Percentiles rank a stretch among this genome's conserved stretches.
Evolutionary conservation across 1,140 invertebrate genomes (phyloP).

Genomic region (Periplaneta americana): DNA sequence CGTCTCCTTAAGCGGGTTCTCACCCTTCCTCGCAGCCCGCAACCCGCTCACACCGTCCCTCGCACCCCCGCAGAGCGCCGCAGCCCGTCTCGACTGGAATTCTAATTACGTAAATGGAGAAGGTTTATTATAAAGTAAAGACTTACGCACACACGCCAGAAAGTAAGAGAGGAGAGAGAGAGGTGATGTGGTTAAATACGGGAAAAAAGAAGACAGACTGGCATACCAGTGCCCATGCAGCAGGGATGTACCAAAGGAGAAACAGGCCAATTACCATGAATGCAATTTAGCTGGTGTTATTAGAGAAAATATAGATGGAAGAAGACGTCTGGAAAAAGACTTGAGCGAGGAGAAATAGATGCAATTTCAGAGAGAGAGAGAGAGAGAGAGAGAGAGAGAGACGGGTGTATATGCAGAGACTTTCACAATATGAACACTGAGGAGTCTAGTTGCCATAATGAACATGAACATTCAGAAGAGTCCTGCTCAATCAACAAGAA

Average conservation of each 20-base stretch:
- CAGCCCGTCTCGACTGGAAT: background rate
- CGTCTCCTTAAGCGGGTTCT: background rate
- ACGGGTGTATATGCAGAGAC: no score
- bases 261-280: background rate
- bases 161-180: background rate
- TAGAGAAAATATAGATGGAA: background rate
- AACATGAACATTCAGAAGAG: no score
- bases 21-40: background rate
- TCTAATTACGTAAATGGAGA: slow-evolving; percentile 7
- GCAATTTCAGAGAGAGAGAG: no score
- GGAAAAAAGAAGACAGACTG: background rate
- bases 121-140: slow-evolving; percentile 6
- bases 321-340: background rate
- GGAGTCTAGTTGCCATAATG: no score
- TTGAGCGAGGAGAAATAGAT: background rate
- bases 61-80: background rate
- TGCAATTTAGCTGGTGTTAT: background rate
- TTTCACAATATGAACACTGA: no score
- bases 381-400: no score
- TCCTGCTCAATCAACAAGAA: no score
- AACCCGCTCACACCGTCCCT: background rate
- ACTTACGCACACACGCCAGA: background rate
- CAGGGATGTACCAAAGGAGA: background rate
- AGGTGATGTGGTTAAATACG: background rate
- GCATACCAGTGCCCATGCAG: background rate